A percentile compares a stretch with the other conserved stretches of the same genome.
phyloP scores from a whole-genome alignment of 1,140 invertebrate genomes.

The Euura saliciscinereae region DNA sequence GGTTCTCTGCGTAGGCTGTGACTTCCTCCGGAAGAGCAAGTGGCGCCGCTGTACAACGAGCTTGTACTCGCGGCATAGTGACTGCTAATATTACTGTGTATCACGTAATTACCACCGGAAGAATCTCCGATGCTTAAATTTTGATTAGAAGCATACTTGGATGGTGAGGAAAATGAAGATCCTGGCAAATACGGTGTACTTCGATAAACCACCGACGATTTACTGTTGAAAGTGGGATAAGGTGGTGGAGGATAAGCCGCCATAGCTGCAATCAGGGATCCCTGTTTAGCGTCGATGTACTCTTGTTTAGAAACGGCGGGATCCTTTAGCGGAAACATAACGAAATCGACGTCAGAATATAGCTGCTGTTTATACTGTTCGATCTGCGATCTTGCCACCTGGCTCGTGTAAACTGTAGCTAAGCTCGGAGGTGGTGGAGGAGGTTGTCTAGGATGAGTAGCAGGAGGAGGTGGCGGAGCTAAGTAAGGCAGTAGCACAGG shows the following conservation, averaged over 20 bases:
- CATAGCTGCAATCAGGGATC: slow-evolving; percentile 68
- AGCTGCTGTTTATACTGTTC: slow-evolving; percentile 86
- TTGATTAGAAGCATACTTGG: slow-evolving; percentile 76
- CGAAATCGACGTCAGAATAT: slow-evolving; percentile 88
- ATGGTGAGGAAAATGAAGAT: slow-evolving; percentile 65
- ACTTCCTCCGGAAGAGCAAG: slow-evolving; percentile 55
- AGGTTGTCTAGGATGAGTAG: slow-evolving; percentile 58
- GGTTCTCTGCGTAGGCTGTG: slow-evolving; percentile 61
- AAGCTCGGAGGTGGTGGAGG: slow-evolving; percentile 65
- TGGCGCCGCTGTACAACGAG: slow-evolving; percentile 59
- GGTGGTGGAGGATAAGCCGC: slow-evolving; percentile 64
- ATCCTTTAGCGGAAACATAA: slow-evolving; percentile 88
- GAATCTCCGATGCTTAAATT: slow-evolving; percentile 64
- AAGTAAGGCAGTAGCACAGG: slow-evolving; percentile 68
- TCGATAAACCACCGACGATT: slow-evolving; percentile 75
- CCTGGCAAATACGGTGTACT: slow-evolving; percentile 78
- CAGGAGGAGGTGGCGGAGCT: slow-evolving; percentile 60
- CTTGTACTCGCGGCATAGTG: slow-evolving; percentile 56
- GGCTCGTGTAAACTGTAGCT: slow-evolving; percentile 67
- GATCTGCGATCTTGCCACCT: slow-evolving; percentile 77
- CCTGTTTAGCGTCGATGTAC: slow-evolving; percentile 85
- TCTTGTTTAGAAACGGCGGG: slow-evolving; percentile 87
- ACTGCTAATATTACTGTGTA: slow-evolving; percentile 47
- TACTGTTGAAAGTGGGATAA: slow-evolving; percentile 59
- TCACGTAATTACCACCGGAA: slow-evolving; percentile 38